Percentiles rank a stretch among this genome's conserved stretches.
Evolutionary conservation across 2,113 vertebrate genomes (phyloP).

Genomic region (Alces alces): DNA sequence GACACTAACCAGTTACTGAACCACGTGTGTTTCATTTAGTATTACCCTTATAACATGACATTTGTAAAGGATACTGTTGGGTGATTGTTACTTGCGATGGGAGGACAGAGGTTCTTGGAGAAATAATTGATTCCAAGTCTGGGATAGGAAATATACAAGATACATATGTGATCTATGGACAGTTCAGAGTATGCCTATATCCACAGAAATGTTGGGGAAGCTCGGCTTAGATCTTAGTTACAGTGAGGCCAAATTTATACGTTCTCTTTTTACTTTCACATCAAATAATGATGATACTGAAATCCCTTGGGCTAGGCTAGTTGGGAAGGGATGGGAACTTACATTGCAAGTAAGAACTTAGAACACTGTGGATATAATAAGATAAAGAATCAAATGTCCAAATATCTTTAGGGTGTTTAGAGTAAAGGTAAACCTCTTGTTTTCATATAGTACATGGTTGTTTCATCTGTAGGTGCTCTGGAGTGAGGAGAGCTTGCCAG

Average conservation of each 20-base stretch:
- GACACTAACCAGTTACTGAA: background rate
- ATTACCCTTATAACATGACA: background rate
- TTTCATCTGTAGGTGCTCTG: background rate
- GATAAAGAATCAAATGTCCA: background rate
- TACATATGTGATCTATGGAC: background rate
- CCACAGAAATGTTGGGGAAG: background rate
- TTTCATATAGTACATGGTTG: background rate
- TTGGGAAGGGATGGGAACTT: background rate
- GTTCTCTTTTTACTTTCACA: background rate
- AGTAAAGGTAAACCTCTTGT: background rate
- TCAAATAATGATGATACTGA: background rate
- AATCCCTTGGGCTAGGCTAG: background rate
- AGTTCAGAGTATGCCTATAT: background rate
- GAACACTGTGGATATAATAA: background rate
- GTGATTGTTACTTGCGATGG: background rate
- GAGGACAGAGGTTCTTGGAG: background rate
- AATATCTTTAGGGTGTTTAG: background rate
- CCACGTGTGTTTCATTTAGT: background rate
- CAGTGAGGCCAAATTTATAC: background rate
- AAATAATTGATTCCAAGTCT: background rate
- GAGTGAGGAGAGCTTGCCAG: background rate
- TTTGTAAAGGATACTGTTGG: background rate
- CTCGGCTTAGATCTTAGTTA: background rate
- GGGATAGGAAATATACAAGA: background rate
- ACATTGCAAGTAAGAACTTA: background rate